Base-by-base conservation (phyloP, 2,888 invertebrate species). In the Heterodera filipjevi region DNA sequence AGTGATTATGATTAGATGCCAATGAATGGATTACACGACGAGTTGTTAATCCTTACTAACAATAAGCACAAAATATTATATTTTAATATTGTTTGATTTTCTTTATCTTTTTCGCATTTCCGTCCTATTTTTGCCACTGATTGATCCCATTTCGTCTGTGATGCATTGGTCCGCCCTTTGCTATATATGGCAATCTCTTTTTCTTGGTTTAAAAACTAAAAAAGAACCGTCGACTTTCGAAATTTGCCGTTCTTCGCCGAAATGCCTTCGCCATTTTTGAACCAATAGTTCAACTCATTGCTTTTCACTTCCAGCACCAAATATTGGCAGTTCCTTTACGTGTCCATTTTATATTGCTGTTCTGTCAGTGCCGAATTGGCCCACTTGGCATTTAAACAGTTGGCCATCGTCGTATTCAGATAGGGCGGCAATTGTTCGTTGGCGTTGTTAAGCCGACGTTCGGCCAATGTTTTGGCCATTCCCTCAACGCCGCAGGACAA, bases 401-500 rank as follows among this genome's bases (percentile, higher is more conserved):
- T 68, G 53, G 77, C 77, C 71, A 77, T 32, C 30, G 77, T 77
- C 39, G 77, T 77, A 8, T 71, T 44, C n/a, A 77, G n/a, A 71
- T 77, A 77, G 68, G 77, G 66, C 8, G 77, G 71, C 39, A 77
- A 44, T 32, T 77, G 70, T 27, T 77, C 77, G 22, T 70, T 66
- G 27, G 77, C 71, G 46, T 77, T 64, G 53, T 35, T 49, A 5
- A 30, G 46, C 27, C 39, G 68, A n/a, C 77, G 77, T 44, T 71
- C 77, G 27, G 39, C 33, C 68, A 77, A n/a, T n/a, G 39, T 77
- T 46, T 77, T 44, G 32, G 77, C 35, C 77, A 71, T 77, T n/a
- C 77, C 77, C 39, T 77, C 77, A 0, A 77, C 66, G 66, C 77
- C 77, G 49, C 77, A 77, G 30, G 77, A 77, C n/a, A 66, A 27